Base-by-base conservation (phyloP, 2,797 vertebrate genomes). In the Coilia nasus region DNA sequence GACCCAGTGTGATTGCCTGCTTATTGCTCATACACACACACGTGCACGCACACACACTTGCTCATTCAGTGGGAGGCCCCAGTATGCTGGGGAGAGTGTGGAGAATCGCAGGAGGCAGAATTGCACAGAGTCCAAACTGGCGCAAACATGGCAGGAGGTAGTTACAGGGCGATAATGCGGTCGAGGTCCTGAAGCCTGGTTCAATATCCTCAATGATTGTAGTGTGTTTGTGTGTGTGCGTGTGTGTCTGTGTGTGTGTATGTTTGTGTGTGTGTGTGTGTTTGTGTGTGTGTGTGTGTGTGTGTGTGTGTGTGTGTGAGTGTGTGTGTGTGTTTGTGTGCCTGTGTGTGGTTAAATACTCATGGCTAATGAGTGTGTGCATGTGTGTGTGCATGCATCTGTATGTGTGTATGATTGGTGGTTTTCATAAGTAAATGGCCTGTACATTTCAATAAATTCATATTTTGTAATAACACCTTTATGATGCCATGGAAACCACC, bases 81-180 rank as follows among this genome's bases (percentile, higher is more conserved):
- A 81, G 28, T 84, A 31, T 57, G 60, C 57, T 46, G 35, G 47
- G 54, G 23, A 62, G 81, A 19, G 44, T 21, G 21, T 59, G 85
- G 62, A 84, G 15, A 12, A 82, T 84, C 80, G 46, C 9, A 81
- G 81, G 78, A 83, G 41, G 83, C 64, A 60, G 71, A 82, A 19
- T 15, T 23, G 15, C 44, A 25, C 23, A 17, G 44, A 28, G 12
- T 10, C 17, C 41, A 71, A 71, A 71, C 28, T 71, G 64, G 64
- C 28, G 64, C 25, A 41, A 75, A 75, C 67, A 41, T 75, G 67
- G 67, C 67, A 41, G 67, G 67, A 41, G 31, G 67, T 75, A 75
- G 28, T 75, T 75, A 41, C 15, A 75, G 67, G 14, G 31, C 0
- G 67, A 75, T 75, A 41, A 75, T 75, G 67, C 31, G 31, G 14